A percentile compares a stretch with the other conserved stretches of the same genome.
Conservation (phyloP, 2,888 invertebrate species). For the Leucoma salicis region DNA sequence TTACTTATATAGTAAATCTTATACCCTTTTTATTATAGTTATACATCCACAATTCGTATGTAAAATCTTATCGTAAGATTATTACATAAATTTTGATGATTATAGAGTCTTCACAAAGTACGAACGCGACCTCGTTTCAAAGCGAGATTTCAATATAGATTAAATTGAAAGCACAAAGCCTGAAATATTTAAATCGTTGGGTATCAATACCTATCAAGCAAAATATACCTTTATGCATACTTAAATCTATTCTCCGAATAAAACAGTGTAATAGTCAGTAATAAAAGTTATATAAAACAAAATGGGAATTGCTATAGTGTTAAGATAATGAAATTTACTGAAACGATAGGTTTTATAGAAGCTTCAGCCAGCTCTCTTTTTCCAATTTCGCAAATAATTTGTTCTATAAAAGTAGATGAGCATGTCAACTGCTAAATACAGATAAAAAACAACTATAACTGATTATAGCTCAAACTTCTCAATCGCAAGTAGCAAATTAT, state of each 20-base stretch:
- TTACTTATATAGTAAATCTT: too few relatives aligned
- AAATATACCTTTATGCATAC: neutral
- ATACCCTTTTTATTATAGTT: too few relatives aligned
- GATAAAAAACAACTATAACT: too few relatives aligned
- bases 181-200: neutral
- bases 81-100: neutral
- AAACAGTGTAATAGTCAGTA: neutral
- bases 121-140: neutral
- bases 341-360: too few relatives aligned
- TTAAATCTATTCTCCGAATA: neutral
- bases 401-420: too few relatives aligned
- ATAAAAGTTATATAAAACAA: conserved; percentile 18
- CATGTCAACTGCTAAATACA: too few relatives aligned
- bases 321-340: conserved; percentile 36
- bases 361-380: too few relatives aligned
- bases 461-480: too few relatives aligned
- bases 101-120: neutral
- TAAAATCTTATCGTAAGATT: too few relatives aligned
- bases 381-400: too few relatives aligned
- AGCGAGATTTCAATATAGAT: neutral
- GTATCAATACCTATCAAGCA: neutral
- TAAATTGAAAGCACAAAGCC: neutral
- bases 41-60: too few relatives aligned
- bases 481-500: too few relatives aligned
- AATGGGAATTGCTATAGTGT: conserved; percentile 32